Conservation (phyloP, 2,888 invertebrate genomes). For the Orthosia incerta region DNA sequence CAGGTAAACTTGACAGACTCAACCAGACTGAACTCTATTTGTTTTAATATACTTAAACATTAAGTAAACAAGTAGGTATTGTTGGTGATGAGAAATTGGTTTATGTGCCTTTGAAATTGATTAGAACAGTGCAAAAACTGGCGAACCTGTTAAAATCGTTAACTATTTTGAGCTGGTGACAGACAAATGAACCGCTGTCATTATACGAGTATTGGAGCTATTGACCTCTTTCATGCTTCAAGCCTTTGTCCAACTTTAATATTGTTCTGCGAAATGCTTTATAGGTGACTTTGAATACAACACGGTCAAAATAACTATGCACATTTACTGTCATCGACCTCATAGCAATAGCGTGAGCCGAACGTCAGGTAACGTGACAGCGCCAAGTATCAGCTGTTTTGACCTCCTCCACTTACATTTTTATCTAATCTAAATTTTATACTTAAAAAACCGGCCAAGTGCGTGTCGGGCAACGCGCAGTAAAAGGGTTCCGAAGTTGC, state of each 20-base stretch:
- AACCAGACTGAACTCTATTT: neutral
- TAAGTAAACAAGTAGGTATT: slow-evolving; percentile 5
- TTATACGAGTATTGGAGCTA: neutral
- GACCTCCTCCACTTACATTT: too few relatives aligned
- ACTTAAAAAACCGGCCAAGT: too few relatives aligned
- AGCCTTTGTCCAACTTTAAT: neutral
- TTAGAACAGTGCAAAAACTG: slow-evolving; percentile 6
- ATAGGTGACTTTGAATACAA: neutral
- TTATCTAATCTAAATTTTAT: too few relatives aligned
- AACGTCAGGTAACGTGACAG: too few relatives aligned
- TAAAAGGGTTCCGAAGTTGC: too few relatives aligned
- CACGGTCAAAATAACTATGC: too few relatives aligned
- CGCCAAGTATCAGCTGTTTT: too few relatives aligned
- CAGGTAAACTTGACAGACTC: slow-evolving; percentile 11
- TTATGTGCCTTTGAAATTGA: slow-evolving; percentile 11
- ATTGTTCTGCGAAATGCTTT: neutral
- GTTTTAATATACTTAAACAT: slow-evolving; percentile 8
- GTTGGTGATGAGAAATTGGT: slow-evolving; percentile 22
- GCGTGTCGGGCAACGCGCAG: too few relatives aligned
- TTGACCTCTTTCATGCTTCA: neutral
- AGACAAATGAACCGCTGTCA: neutral
- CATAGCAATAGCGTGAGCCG: too few relatives aligned
- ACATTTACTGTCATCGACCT: too few relatives aligned
- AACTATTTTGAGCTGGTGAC: neutral
- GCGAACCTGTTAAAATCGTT: neutral